A percentile compares a stretch with the other conserved stretches of the same genome.
phyloP scores from a whole-genome alignment of 2,888 invertebrate genomes.

The Andrena bucephala region DNA sequence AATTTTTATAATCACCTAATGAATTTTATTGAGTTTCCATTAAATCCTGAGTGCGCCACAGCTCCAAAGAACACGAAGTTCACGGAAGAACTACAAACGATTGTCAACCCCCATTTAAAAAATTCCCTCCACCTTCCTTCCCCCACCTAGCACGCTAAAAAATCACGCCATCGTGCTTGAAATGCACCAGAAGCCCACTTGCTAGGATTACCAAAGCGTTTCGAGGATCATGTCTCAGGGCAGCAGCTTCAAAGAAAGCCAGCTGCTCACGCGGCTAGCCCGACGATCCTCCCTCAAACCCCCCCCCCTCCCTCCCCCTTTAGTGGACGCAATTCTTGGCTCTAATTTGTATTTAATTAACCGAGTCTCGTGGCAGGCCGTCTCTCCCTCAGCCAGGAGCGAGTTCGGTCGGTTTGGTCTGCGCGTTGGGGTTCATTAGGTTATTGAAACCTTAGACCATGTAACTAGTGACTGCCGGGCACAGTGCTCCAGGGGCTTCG shows the following conservation, averaged over 20 bases:
- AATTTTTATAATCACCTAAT: too few relatives aligned
- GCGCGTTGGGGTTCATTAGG: constrained; percentile 80
- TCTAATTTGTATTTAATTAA: constrained; percentile 81
- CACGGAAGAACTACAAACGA: too few relatives aligned
- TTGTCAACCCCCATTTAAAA: too few relatives aligned
- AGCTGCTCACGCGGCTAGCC: constrained; percentile 3
- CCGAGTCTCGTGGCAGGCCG: constrained; percentile 60
- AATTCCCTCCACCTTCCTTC: too few relatives aligned
- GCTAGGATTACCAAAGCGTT: background rate
- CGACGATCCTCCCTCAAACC: constrained; percentile 12
- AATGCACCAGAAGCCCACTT: background rate
- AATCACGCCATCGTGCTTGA: background rate
- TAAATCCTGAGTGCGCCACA: too few relatives aligned
- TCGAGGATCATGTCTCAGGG: background rate
- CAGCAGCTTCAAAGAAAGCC: constrained; percentile 21
- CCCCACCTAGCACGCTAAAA: background rate
- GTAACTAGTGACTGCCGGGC: constrained; percentile 78
- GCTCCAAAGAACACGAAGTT: too few relatives aligned
- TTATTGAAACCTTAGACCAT: constrained; percentile 84
- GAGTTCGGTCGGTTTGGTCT: constrained; percentile 71
- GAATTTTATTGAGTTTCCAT: too few relatives aligned
- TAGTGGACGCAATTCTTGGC: constrained; percentile 64
- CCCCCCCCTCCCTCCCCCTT: constrained; percentile 45
- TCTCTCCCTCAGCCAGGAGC: constrained; percentile 59
- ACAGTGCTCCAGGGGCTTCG: constrained; percentile 81